phyloP scores from a whole-genome alignment of 2,113 vertebrate species.

The Vicugna pacos region DNA sequence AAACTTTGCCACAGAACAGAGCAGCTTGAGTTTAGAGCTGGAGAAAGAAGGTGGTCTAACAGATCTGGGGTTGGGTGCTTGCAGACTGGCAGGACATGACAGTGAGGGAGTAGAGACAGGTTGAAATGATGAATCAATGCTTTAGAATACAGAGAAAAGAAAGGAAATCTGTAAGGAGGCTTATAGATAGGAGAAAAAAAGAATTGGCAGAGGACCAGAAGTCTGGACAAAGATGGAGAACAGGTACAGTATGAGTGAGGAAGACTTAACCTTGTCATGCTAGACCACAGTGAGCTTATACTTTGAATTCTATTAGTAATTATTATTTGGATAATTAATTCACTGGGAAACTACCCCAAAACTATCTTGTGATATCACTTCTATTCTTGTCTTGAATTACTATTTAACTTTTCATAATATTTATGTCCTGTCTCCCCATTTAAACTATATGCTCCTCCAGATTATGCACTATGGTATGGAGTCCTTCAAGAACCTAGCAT shows the following conservation, averaged over 20 bases:
- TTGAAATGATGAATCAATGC: not conserved
- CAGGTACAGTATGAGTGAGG: not conserved
- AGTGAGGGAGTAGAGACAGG: not conserved
- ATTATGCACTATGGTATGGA: not conserved
- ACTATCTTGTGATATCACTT: not conserved
- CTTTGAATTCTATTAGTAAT: not conserved
- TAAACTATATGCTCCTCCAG: not conserved
- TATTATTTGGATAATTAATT: constrained; percentile 39
- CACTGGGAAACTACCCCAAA: constrained; percentile 17
- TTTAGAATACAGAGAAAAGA: not conserved
- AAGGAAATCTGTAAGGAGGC: not conserved
- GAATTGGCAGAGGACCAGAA: not conserved
- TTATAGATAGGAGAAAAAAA: not conserved
- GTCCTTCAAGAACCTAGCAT: not conserved
- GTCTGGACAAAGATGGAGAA: not conserved
- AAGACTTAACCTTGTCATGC: not conserved
- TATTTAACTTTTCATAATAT: constrained; percentile 55
- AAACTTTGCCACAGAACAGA: not conserved
- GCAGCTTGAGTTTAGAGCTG: not conserved
- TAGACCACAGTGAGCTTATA: not conserved
- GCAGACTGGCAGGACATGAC: not conserved
- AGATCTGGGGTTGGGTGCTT: not conserved
- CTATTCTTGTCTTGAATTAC: constrained; percentile 1
- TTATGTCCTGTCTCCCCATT: not conserved
- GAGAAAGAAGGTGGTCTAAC: not conserved